Evolutionary conservation across 2,797 vertebrate genomes (phyloP), one percentile per base, ranked within the genome.

Genomic region (Ataeniobius toweri): DNA sequence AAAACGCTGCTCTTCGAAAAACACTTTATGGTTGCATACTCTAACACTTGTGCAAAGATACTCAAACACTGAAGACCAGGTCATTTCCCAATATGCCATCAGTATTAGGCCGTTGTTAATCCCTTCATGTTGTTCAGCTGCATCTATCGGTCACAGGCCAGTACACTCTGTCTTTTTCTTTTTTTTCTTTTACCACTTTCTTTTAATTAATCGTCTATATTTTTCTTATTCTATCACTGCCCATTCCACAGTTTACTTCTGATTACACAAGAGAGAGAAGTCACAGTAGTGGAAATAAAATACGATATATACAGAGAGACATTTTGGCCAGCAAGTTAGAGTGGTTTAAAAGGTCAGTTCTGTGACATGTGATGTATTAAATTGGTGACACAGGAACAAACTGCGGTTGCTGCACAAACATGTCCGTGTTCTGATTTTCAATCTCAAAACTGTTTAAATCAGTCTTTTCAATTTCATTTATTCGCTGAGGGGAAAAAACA

Each of bases 201-300:
- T 92, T 94, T 94, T 94, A 94, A 95, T 95, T 94, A 94, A 91
- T 91, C 91, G 92, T 83, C 86, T 88, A 71, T 80, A 80, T 85
- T 87, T 85, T 83, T 79, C 86, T 83, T 81, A 67, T 58, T 81
- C 82, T 85, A 79, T 83, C 76, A 79, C 76, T 83, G 76, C 74
- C 80, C 28, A 12, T 80, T 82, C 76, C 76, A 86, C 86, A 88
- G 81, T 92, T 91, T 93, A 78, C 73, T 69, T 86, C 73, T 26
- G 83, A 91, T 91, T 92, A 88, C 80, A 84, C 84, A 51, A 74
- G 83, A 83, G 84, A 83, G 76, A 8, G 65, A 79, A 78, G 75
- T 71, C 78, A 39, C 53, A 31, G 24, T 41, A 26, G 26, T 51
- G 9, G 26, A 44, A 81, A 72, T 74, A 68, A 75, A 78, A 36